Evolutionary conservation across 2,888 invertebrate genomes (phyloP).

Genomic region (Drosophila emarginata): DNA sequence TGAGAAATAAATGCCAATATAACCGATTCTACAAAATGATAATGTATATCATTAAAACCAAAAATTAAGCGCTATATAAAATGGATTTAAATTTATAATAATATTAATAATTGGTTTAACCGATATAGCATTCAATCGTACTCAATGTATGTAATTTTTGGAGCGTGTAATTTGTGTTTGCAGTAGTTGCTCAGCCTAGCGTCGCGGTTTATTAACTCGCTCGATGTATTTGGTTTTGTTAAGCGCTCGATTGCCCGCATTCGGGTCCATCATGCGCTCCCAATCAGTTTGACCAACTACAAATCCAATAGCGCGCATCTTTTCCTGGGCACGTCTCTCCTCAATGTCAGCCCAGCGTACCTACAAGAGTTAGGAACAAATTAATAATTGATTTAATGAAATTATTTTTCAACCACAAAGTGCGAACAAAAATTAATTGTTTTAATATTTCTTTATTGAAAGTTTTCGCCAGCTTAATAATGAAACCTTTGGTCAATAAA

Average conservation of each 20-base stretch:
- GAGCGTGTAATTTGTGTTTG: background rate
- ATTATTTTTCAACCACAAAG: too few relatives aligned
- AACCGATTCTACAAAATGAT: too few relatives aligned
- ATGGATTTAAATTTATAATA: background rate
- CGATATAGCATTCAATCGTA: background rate
- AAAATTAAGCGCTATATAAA: background rate
- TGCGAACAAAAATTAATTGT: too few relatives aligned
- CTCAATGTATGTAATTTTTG: background rate
- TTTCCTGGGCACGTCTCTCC: slow-evolving; percentile 94
- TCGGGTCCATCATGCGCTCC: slow-evolving; percentile 96
- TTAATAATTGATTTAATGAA: too few relatives aligned
- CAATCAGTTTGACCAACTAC: slow-evolving; percentile 98
- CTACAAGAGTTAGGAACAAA: too few relatives aligned
- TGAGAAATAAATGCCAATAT: too few relatives aligned
- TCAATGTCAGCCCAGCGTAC: slow-evolving; percentile 99
- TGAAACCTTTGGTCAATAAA: too few relatives aligned
- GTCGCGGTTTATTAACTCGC: slow-evolving; percentile 82
- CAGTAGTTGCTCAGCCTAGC: background rate
- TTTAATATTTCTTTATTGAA: too few relatives aligned
- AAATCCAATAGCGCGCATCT: slow-evolving; percentile 97
- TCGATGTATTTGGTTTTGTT: slow-evolving; percentile 97
- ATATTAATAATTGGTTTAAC: background rate
- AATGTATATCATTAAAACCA: background rate
- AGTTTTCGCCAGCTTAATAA: too few relatives aligned
- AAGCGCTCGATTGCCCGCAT: slow-evolving; percentile 93